Conservation (phyloP, 1,140 invertebrate species). For the Leguminivora glycinivorella region DNA sequence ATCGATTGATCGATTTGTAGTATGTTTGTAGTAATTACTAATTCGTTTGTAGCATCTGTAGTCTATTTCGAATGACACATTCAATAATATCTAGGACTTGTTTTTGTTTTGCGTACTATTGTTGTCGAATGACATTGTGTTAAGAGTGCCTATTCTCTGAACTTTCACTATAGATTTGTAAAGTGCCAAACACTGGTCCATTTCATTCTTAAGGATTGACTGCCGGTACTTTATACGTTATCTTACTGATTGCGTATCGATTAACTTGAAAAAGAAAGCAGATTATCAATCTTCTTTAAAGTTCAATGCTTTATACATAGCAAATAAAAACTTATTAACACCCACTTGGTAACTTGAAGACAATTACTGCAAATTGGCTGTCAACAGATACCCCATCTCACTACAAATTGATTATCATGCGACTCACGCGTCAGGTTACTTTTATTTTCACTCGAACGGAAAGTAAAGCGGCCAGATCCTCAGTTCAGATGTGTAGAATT, state of each 20-base stretch:
- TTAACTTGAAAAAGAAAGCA: constrained; percentile 10
- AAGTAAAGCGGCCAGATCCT: constrained; percentile 58
- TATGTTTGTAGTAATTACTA: too few species aligned
- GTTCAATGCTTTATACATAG: constrained; percentile 7
- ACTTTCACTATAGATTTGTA: constrained; percentile 59
- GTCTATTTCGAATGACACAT: neutral
- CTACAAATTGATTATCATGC: constrained; percentile 44
- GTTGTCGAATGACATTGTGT: constrained; percentile 5
- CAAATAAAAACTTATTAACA: constrained; percentile 1
- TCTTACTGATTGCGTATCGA: neutral
- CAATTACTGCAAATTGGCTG: constrained; percentile 18
- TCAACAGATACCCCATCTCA: constrained; percentile 15
- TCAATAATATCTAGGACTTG: neutral
- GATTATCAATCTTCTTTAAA: constrained; percentile 2
- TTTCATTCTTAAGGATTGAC: neutral
- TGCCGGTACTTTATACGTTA: neutral
- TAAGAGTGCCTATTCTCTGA: constrained; percentile 31
- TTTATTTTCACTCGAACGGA: constrained; percentile 35
- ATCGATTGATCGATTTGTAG: constrained; percentile 17
- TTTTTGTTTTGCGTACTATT: constrained; percentile 1
- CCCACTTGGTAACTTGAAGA: neutral
- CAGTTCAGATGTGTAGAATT: too few species aligned
- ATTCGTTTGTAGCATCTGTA: neutral
- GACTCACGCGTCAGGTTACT: constrained; percentile 36
- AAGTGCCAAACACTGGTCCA: constrained; percentile 43